A percentile compares a stretch with the other conserved stretches of the same genome.
These are phyloP conservation scores for Coenonympha arcania DNA, from an alignment of 2,888 invertebrate genomes.

Conservation along the genomic window DNA sequence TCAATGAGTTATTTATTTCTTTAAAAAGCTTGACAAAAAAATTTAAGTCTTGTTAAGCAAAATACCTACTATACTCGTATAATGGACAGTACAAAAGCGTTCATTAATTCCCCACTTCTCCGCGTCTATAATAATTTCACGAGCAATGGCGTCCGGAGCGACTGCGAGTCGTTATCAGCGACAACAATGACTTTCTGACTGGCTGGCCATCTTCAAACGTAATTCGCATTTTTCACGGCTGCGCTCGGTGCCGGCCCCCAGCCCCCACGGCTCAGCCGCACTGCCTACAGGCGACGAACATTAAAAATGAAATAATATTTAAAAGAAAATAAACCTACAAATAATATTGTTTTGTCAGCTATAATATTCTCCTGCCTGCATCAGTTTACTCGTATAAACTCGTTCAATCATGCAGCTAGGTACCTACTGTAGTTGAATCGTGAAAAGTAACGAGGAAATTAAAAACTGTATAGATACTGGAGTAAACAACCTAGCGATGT, in stretches of 20 bases:
- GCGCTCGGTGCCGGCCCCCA: constrained; percentile 13
- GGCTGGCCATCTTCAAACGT: constrained; percentile 37
- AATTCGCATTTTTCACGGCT: constrained; percentile 37
- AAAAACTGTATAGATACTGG: too few species aligned
- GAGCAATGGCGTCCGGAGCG: constrained; percentile 40
- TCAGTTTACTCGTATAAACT: too few species aligned
- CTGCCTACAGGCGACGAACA: background rate
- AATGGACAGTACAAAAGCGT: constrained; percentile 19
- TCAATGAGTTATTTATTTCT: too few species aligned
- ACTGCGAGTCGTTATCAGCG: constrained; percentile 54
- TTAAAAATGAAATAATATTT: background rate
- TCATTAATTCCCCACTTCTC: constrained; percentile 48
- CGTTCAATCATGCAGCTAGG: too few species aligned
- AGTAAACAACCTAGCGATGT: too few species aligned
- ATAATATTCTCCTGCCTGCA: too few species aligned
- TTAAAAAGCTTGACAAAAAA: too few species aligned
- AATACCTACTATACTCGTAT: constrained; percentile 4
- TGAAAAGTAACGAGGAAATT: too few species aligned
- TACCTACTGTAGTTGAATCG: too few species aligned
- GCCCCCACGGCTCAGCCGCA: background rate
- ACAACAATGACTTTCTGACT: constrained; percentile 72
- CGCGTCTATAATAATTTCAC: constrained; percentile 58
- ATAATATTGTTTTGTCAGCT: too few species aligned
- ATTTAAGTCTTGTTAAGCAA: background rate
- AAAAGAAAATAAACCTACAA: background rate